Evolutionary conservation across 1,140 invertebrate species (phyloP).

Genomic region (Teleopsis dalmanni): DNA sequence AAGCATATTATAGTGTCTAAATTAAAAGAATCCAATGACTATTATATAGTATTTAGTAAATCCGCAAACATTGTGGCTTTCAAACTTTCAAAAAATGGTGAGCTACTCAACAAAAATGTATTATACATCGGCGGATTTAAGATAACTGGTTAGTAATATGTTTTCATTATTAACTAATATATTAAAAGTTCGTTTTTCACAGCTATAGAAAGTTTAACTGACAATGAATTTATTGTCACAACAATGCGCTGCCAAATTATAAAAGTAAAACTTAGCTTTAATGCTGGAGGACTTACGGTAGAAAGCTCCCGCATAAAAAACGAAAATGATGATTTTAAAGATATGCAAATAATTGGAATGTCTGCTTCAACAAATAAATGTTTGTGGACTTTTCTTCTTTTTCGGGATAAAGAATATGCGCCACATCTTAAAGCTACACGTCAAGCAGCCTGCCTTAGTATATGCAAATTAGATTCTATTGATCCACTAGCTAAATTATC

Average conservation of each 20-base stretch:
- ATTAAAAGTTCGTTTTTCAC: not conserved
- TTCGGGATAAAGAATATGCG: slow-evolving; percentile 23
- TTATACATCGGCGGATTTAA: slow-evolving; percentile 27
- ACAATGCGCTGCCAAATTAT: not conserved
- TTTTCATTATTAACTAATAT: not conserved
- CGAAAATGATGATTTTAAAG: slow-evolving; percentile 1
- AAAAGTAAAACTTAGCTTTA: not conserved
- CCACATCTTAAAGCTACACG: not conserved
- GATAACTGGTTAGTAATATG: slow-evolving; percentile 19
- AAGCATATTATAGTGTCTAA: slow-evolving; percentile 18
- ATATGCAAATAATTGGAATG: slow-evolving; percentile 19
- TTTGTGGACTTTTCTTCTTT: slow-evolving; percentile 17
- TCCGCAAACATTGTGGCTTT: slow-evolving; percentile 25
- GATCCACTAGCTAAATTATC: slow-evolving; percentile 13
- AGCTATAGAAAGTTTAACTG: slow-evolving; percentile 2
- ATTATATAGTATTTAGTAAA: slow-evolving; percentile 27
- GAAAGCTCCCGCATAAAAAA: not conserved
- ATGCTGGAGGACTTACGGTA: not conserved
- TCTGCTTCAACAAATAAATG: slow-evolving; percentile 10
- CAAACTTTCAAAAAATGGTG: slow-evolving; percentile 7
- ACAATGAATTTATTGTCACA: slow-evolving; percentile 4
- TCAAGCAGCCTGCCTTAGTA: slow-evolving; percentile 4
- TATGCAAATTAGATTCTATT: slow-evolving; percentile 17
- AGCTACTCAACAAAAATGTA: slow-evolving; percentile 11
- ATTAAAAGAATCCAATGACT: slow-evolving; percentile 7